phyloP scores from a whole-genome alignment of 2,888 invertebrate genomes.

The Hirtodrosophila trivittata region DNA sequence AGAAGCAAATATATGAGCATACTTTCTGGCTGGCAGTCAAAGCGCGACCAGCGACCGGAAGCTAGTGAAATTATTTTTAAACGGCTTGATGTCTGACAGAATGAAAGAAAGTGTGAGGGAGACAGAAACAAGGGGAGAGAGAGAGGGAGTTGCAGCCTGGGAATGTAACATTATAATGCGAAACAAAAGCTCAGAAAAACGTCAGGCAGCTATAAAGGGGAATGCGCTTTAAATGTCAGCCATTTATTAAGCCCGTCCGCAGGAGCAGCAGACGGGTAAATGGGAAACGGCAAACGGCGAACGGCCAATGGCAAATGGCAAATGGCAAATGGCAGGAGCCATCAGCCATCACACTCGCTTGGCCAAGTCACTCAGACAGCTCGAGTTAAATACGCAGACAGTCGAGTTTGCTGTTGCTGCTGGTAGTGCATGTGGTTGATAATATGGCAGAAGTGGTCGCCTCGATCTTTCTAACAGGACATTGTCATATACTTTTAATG shows the following conservation, averaged over 20 bases:
- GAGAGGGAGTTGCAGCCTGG: slow-evolving; percentile 42
- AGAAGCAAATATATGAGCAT: slow-evolving; percentile 66
- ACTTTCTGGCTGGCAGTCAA: slow-evolving; percentile 64
- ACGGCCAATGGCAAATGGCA: slow-evolving; percentile 35
- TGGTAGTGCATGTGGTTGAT: slow-evolving; percentile 12
- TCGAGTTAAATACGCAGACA: slow-evolving; percentile 48
- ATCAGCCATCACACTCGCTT: slow-evolving; percentile 51
- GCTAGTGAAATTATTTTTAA: slow-evolving; percentile 73
- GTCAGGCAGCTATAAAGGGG: slow-evolving; percentile 39
- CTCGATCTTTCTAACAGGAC: background rate
- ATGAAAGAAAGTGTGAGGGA: slow-evolving; percentile 2
- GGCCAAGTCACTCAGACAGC: slow-evolving; percentile 53
- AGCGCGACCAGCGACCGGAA: slow-evolving; percentile 68
- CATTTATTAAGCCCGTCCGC: slow-evolving; percentile 63
- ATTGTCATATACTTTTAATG: slow-evolving; percentile 6
- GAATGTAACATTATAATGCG: slow-evolving; percentile 56
- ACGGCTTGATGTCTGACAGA: slow-evolving; percentile 56
- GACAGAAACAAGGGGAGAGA: background rate
- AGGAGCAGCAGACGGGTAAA: slow-evolving; percentile 55
- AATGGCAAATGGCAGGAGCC: slow-evolving; percentile 18
- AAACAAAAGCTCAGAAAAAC: slow-evolving; percentile 69
- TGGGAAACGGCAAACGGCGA: too few relatives aligned
- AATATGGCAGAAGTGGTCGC: background rate
- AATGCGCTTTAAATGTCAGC: slow-evolving; percentile 67
- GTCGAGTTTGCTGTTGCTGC: slow-evolving; percentile 25